Conservation (phyloP, 2,888 invertebrate genomes). For the Tuta absoluta region DNA sequence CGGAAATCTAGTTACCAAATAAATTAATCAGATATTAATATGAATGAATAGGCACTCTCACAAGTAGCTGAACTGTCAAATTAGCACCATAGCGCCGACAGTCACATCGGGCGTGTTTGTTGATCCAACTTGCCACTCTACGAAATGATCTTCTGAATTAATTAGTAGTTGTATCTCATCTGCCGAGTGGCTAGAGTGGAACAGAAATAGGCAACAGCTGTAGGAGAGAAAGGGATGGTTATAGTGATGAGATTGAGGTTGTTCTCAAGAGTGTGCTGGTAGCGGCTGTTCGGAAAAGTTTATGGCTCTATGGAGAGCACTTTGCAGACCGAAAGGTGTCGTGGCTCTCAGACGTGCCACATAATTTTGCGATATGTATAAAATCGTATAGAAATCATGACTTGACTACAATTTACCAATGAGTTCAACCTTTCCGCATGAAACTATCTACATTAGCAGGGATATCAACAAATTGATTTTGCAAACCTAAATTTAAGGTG, state of each 20-base stretch:
- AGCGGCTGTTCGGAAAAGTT: conserved; percentile 11
- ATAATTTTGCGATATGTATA: too few species aligned
- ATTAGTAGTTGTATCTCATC: conserved; percentile 36
- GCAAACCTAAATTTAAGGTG: too few species aligned
- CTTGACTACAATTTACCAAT: too few species aligned
- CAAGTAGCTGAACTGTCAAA: too few species aligned
- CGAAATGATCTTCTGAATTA: conserved; percentile 41
- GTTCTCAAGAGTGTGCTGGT: conserved; percentile 17
- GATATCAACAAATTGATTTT: too few species aligned
- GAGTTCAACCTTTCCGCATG: too few species aligned
- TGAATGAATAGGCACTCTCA: too few species aligned
- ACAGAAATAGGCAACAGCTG: neutral
- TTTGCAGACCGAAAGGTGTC: neutral
- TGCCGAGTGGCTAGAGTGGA: conserved; percentile 20
- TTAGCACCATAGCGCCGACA: neutral
- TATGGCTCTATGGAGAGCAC: conserved; percentile 11
- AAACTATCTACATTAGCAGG: too few species aligned
- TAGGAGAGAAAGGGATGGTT: conserved; percentile 11
- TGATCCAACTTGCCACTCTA: conserved; percentile 46
- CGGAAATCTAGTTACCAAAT: too few species aligned
- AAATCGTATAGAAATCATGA: too few species aligned
- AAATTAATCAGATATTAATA: too few species aligned
- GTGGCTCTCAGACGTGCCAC: too few species aligned
- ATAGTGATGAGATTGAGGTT: conserved; percentile 9
- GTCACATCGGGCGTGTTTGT: neutral